Evolutionary conservation across 1,140 invertebrate genomes (phyloP).

Genomic region (Hesperophylax magnus): DNA sequence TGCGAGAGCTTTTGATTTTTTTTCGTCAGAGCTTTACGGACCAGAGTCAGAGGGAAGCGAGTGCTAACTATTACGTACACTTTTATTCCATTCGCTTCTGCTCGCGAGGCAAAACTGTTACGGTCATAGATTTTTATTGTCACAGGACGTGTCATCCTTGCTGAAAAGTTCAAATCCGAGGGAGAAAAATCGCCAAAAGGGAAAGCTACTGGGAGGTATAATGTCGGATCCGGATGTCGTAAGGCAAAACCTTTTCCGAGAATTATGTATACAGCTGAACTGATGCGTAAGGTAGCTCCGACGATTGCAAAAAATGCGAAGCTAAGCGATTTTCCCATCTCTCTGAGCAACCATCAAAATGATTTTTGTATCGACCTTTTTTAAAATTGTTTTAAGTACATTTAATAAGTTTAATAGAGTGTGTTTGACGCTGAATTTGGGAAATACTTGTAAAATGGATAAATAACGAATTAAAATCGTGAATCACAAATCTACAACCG

Average conservation of each 20-base stretch:
- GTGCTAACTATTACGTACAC: slow-evolving; percentile 45
- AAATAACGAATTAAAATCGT: too few relatives aligned
- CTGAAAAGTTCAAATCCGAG: neutral
- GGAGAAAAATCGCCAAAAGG: neutral
- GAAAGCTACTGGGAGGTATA: slow-evolving; percentile 19
- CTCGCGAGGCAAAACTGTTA: slow-evolving; percentile 51
- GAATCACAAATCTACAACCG: too few relatives aligned
- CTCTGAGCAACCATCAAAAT: too few relatives aligned
- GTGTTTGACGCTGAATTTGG: too few relatives aligned
- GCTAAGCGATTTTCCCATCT: too few relatives aligned
- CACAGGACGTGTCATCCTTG: slow-evolving; percentile 41
- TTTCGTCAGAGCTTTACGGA: slow-evolving; percentile 27
- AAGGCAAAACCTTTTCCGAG: slow-evolving; percentile 13
- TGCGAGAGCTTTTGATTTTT: slow-evolving; percentile 33
- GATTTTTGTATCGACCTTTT: too few relatives aligned
- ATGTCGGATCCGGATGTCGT: slow-evolving; percentile 14
- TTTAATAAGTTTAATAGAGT: too few relatives aligned
- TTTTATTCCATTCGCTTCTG: slow-evolving; percentile 43
- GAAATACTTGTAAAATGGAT: too few relatives aligned
- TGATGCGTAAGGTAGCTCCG: neutral
- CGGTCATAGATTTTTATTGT: slow-evolving; percentile 58
- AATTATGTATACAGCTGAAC: slow-evolving; percentile 16
- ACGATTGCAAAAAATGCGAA: neutral
- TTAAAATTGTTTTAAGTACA: too few relatives aligned
- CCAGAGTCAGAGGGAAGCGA: slow-evolving; percentile 1